Percentiles rank a stretch among this genome's conserved stretches.
phyloP scores from a whole-genome alignment of 2,797 vertebrate species.

The Coendou prehensilis region DNA sequence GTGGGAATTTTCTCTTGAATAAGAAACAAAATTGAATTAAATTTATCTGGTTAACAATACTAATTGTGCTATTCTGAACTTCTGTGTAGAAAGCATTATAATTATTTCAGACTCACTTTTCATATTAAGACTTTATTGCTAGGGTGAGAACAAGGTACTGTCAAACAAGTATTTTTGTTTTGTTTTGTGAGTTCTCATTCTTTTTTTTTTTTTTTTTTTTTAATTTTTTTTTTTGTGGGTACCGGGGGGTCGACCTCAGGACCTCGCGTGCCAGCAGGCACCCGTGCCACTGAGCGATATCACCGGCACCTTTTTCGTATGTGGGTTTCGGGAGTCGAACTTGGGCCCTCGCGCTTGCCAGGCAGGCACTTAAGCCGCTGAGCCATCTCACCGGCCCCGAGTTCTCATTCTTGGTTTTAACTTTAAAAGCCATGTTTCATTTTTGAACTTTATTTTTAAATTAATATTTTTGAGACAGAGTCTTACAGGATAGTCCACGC shows the following conservation, averaged over 20 bases:
- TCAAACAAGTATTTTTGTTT: not conserved
- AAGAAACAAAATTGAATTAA: conserved; percentile 53
- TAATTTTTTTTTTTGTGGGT: too few relatives aligned
- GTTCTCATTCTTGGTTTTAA: conserved; percentile 30
- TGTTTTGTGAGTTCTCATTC: conserved; percentile 18
- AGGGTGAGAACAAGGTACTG: not conserved
- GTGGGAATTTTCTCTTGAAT: conserved; percentile 42
- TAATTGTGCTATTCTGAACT: conserved; percentile 49
- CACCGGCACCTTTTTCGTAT: too few relatives aligned
- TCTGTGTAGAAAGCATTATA: conserved; percentile 15
- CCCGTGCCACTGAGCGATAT: too few relatives aligned
- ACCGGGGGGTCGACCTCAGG: too few relatives aligned
- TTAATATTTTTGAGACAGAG: not conserved
- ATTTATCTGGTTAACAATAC: not conserved
- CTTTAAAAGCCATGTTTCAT: conserved; percentile 12
- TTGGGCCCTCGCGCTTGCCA: too few relatives aligned
- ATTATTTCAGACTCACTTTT: conserved; percentile 57
- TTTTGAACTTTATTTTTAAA: not conserved
- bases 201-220: too few relatives aligned
- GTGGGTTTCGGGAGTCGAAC: too few relatives aligned
- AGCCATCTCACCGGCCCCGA: too few relatives aligned
- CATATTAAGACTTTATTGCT: conserved; percentile 4
- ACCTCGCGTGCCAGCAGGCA: too few relatives aligned
- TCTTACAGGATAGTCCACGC: not conserved
- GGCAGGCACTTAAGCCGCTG: too few relatives aligned